Percentiles rank a stretch among this genome's conserved stretches.
These are phyloP conservation scores for Cerastis rubricosa DNA, from an alignment of 2,888 invertebrate genomes.

Conservation along the genomic window DNA sequence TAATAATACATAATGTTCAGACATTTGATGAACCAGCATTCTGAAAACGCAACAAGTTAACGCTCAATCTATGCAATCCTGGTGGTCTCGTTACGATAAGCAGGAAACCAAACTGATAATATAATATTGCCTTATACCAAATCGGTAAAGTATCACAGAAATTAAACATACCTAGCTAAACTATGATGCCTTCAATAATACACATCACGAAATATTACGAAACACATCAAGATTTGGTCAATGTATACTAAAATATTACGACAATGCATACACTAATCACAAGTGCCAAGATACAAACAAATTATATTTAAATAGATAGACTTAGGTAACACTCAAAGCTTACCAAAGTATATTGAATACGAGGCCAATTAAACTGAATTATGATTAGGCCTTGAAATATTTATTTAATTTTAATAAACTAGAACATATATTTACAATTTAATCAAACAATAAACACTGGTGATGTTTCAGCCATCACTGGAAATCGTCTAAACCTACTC, in stretches of 20 bases:
- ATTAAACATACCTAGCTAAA: slow-evolving; percentile 90
- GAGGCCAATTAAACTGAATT: slow-evolving; percentile 67
- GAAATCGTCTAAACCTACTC: slow-evolving; percentile 62
- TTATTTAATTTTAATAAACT: slow-evolving; percentile 56
- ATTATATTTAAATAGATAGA: slow-evolving; percentile 66
- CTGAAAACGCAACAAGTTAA: slow-evolving; percentile 41
- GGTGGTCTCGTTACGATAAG: slow-evolving; percentile 61
- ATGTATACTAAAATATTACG: slow-evolving; percentile 71
- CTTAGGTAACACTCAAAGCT: slow-evolving; percentile 76
- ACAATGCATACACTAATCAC: slow-evolving; percentile 67
- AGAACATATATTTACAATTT: slow-evolving; percentile 65
- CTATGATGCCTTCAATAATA: slow-evolving; percentile 84
- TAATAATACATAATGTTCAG: slow-evolving; percentile 61
- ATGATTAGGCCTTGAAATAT: slow-evolving; percentile 70
- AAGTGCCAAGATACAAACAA: slow-evolving; percentile 67
- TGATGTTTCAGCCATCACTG: slow-evolving; percentile 62
- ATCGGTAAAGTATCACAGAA: slow-evolving; percentile 91
- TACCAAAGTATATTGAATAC: slow-evolving; percentile 67
- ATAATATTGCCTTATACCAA: slow-evolving; percentile 88
- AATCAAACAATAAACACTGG: slow-evolving; percentile 61
- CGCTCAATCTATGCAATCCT: slow-evolving; percentile 53
- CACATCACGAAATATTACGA: slow-evolving; percentile 75
- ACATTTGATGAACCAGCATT: slow-evolving; percentile 55
- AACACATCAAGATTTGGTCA: slow-evolving; percentile 84
- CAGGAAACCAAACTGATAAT: slow-evolving; percentile 77